Conservation (phyloP, 2,888 invertebrate species). For the Trachelus stipa region DNA sequence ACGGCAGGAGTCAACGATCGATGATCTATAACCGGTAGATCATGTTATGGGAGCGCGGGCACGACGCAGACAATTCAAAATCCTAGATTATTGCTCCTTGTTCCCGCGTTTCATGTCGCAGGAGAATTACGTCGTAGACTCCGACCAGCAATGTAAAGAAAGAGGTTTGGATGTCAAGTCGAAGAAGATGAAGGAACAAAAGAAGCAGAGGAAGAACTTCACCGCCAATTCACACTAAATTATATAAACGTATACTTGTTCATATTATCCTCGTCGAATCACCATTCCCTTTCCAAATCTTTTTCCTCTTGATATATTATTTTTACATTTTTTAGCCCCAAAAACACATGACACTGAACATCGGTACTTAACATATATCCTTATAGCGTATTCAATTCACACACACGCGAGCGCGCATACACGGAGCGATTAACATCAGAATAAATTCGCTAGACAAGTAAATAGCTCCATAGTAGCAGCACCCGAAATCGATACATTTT, state of each 20-base stretch:
- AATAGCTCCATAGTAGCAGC: constrained; percentile 48
- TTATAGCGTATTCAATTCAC: neutral
- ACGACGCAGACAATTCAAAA: constrained; percentile 53
- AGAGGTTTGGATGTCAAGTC: constrained; percentile 6
- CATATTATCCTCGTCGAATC: constrained; percentile 12
- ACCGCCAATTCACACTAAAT: neutral
- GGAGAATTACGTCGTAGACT: constrained; percentile 6
- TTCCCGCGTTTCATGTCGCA: constrained; percentile 52
- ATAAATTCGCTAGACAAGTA: constrained; percentile 45
- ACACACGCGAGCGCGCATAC: neutral
- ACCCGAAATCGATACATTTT: constrained; percentile 44
- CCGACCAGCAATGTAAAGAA: constrained; percentile 8
- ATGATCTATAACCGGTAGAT: neutral
- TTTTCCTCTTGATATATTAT: neutral
- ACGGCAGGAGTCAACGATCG: neutral
- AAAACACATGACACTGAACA: neutral
- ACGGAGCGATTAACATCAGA: neutral
- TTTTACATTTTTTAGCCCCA: constrained; percentile 1
- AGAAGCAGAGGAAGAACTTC: neutral
- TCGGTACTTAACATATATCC: neutral
- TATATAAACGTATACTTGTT: neutral
- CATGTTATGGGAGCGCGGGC: constrained; percentile 46
- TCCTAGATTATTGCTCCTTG: constrained; percentile 54
- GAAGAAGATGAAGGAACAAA: neutral
- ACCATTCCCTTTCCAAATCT: neutral